Evolutionary conservation across 1,140 invertebrate species (phyloP), one percentile per base, ranked within the genome.

Genomic region (Trachymyrmex septentrionalis): DNA sequence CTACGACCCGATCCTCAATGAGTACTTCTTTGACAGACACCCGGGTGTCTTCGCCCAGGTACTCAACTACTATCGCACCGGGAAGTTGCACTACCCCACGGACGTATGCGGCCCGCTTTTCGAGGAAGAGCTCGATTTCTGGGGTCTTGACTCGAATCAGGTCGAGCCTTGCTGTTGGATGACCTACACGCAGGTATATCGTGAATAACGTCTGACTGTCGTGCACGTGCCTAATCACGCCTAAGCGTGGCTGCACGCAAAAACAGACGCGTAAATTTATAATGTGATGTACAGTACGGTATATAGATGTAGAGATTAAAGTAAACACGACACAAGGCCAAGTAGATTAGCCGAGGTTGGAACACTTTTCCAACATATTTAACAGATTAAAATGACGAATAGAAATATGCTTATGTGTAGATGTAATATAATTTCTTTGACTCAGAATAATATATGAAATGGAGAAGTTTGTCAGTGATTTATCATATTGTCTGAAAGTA

Each of bases 151-250:
- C 94, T 97, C 98, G 63, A 99, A 99, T 95, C 98, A 98, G 95
- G 97, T 98, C 86, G 99, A 99, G 95, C 99, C 99, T 0, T 99
- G 99, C 95, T 99, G 99, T 95, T 99, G 99, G 99, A 99, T 99
- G 99, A 99, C 99, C 2, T 99, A 99, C 94, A 99, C 99, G 12
- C 98, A 98, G 97, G 98, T 99, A 95, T 86, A 88, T 61, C 30
- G 30, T 69, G 30, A 71, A 38, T 24, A 69, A 69, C 34, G 63
- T 81, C n/a, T 24, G 64, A 69, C 21, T 38, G 34, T 27, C 27
- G 16, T 75, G 55, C 30, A 73, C 53, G 61, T 44, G 67, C 38
- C 19, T 82, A 24, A 77, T 76, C 55, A 75, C 16, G 55, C 34
- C 21, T 73, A 59, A 85, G 59, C 61, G 71, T 55, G 59, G 27